Conservation (phyloP, 2,113 vertebrate genomes). For the Ceuthmochares aereus region DNA sequence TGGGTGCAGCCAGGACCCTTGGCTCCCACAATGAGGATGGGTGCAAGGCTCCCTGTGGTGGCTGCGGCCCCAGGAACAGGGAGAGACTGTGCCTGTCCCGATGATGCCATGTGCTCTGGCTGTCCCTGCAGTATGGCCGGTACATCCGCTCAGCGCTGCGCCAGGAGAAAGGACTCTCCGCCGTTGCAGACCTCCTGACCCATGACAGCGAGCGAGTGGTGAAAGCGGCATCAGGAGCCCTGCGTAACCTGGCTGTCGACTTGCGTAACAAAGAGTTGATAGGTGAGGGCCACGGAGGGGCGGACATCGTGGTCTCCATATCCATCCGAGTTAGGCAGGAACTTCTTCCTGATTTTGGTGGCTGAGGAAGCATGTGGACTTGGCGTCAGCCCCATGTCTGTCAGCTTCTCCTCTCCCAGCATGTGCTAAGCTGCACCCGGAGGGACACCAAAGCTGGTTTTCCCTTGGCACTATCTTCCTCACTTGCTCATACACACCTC, state of each 20-base stretch:
- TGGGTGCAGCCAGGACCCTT: not conserved
- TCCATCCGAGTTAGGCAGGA: rapidly evolving
- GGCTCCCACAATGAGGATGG: not conserved
- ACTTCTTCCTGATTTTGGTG: not conserved
- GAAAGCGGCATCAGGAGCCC: conserved; percentile 90
- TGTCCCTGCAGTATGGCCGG: conserved; percentile 83
- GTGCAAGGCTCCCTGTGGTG: rapidly evolving
- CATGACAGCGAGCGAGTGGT: conserved; percentile 91
- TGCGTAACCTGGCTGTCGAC: conserved; percentile 94
- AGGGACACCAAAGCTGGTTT: rapidly evolving
- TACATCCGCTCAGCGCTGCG: conserved; percentile 89
- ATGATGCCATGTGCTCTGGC: not conserved
- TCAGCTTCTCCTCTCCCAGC: not conserved
- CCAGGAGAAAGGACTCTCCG: conserved; percentile 90
- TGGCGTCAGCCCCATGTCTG: rapidly evolving
- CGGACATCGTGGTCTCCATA: rapidly evolving
- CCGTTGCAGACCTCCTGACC: conserved; percentile 89
- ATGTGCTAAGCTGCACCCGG: rapidly evolving
- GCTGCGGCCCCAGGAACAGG: rapidly evolving
- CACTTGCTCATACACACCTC: not conserved
- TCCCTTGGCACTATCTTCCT: not conserved
- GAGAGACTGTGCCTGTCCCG: not conserved
- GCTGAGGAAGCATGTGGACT: rapidly evolving
- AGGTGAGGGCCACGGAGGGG: conserved; percentile 72
- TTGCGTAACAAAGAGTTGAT: conserved; percentile 90